Percentiles rank a stretch among this genome's conserved stretches.
Evolutionary conservation across 2,888 invertebrate genomes (phyloP).

Genomic region (Sympetrum striolatum): DNA sequence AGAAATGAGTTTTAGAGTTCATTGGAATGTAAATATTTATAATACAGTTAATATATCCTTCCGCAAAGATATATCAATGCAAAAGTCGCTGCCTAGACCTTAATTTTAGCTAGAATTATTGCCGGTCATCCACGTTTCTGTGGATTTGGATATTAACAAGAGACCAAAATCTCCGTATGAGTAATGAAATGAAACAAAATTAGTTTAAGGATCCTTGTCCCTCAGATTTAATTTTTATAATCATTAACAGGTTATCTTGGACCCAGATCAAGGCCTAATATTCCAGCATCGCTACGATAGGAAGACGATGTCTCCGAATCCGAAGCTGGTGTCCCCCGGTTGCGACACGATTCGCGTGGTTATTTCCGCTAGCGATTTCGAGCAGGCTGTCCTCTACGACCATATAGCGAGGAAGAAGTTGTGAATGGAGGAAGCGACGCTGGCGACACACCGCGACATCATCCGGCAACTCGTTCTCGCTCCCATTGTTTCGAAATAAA

Average conservation of each 20-base stretch:
- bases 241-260: slow-evolving; percentile 66
- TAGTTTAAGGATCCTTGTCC: too few relatives aligned
- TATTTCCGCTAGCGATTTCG: slow-evolving; percentile 71
- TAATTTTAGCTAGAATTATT: too few relatives aligned
- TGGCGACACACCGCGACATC: background rate
- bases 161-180: too few relatives aligned
- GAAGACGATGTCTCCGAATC: slow-evolving; percentile 77
- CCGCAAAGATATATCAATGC: too few relatives aligned
- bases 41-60: too few relatives aligned
- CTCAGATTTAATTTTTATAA: too few relatives aligned
- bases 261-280: slow-evolving; percentile 74
- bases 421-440: slow-evolving; percentile 50
- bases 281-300: slow-evolving; percentile 84
- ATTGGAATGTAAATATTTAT: too few relatives aligned
- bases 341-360: slow-evolving; percentile 71
- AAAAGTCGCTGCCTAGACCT: too few relatives aligned
- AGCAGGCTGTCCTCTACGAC: slow-evolving; percentile 80
- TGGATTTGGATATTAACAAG: too few relatives aligned
- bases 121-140: too few relatives aligned
- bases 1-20: too few relatives aligned
- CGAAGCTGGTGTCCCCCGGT: slow-evolving; percentile 65
- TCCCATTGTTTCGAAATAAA: background rate
- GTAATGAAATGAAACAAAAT: too few relatives aligned
- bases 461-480: background rate
- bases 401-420: slow-evolving; percentile 73